Evolutionary conservation across 2,888 invertebrate genomes (phyloP).

Genomic region (Nasonovia ribisnigri): DNA sequence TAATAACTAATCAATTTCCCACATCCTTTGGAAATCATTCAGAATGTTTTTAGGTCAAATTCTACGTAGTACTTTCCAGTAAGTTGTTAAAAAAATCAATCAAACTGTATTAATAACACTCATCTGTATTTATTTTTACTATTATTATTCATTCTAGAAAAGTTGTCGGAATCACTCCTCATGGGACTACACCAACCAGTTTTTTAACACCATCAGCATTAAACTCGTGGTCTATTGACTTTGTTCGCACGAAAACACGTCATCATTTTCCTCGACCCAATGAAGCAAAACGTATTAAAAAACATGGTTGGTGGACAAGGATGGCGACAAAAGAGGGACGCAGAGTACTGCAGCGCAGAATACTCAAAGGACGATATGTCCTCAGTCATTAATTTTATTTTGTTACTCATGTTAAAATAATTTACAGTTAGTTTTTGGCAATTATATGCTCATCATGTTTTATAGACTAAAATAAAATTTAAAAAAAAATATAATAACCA

Average conservation of each 20-base stretch:
- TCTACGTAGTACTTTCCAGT: slow-evolving; percentile 45
- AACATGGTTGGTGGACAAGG: slow-evolving; percentile 79
- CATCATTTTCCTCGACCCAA: slow-evolving; percentile 82
- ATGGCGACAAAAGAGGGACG: slow-evolving; percentile 80
- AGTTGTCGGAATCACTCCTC: slow-evolving; percentile 14
- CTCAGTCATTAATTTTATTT: slow-evolving; percentile 75
- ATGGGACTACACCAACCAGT: neutral
- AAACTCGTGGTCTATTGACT: slow-evolving; percentile 52
- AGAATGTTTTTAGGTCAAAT: slow-evolving; percentile 40
- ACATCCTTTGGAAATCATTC: neutral
- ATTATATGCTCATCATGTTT: neutral
- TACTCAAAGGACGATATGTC: slow-evolving; percentile 81
- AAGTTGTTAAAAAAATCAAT: neutral
- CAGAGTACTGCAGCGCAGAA: slow-evolving; percentile 80
- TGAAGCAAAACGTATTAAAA: slow-evolving; percentile 79
- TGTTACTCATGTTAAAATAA: neutral
- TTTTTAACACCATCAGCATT: slow-evolving; percentile 36
- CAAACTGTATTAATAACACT: neutral
- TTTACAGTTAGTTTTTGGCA: neutral
- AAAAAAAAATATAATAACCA: neutral
- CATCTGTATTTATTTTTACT: neutral
- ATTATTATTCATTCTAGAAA: slow-evolving; percentile 36
- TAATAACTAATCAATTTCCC: neutral
- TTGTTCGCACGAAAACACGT: slow-evolving; percentile 73
- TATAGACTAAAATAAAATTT: slow-evolving; percentile 28